These are phyloP conservation scores for Drosophila mayaguana DNA, from an alignment of 2,888 invertebrate genomes.

Conservation along the genomic window DNA sequence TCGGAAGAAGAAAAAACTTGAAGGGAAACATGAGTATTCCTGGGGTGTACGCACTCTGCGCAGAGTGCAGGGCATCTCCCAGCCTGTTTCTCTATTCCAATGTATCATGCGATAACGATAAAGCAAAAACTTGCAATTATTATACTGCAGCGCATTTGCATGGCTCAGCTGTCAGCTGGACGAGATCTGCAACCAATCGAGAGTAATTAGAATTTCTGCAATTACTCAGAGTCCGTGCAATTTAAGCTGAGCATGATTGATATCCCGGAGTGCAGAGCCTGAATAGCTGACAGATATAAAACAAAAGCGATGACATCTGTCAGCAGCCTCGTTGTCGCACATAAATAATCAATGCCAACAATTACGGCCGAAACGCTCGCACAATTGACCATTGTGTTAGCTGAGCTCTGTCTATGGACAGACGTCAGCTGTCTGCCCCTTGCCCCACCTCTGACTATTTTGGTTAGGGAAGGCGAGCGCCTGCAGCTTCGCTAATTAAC, in stretches of 20 bases:
- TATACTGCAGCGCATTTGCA: neutral
- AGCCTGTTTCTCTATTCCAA: too few relatives aligned
- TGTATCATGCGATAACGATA: too few relatives aligned
- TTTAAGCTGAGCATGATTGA: conserved; percentile 40
- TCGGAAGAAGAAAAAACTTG: too few relatives aligned
- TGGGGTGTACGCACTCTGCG: too few relatives aligned
- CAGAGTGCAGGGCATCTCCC: neutral
- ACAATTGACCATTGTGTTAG: conserved; percentile 65
- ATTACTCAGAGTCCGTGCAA: conserved; percentile 10
- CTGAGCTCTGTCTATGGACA: conserved; percentile 24
- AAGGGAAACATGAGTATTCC: too few relatives aligned
- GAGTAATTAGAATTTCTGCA: conserved; percentile 6
- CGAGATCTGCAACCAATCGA: conserved; percentile 28
- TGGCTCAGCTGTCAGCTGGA: conserved; percentile 14
- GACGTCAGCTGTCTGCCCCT: conserved; percentile 47
- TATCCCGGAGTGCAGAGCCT: conserved; percentile 29
- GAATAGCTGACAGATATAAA: conserved; percentile 52
- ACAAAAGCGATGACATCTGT: conserved; percentile 66
- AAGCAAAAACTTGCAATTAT: neutral
- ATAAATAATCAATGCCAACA: conserved; percentile 47
- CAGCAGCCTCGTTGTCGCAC: conserved; percentile 39
- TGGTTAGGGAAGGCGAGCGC: neutral
- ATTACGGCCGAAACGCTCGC: conserved; percentile 26
- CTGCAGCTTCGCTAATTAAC: conserved; percentile 64
- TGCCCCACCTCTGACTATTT: neutral